Base-by-base conservation (phyloP, 92 coral and sea anemone species). In the Epizoanthus rinbou region DNA sequence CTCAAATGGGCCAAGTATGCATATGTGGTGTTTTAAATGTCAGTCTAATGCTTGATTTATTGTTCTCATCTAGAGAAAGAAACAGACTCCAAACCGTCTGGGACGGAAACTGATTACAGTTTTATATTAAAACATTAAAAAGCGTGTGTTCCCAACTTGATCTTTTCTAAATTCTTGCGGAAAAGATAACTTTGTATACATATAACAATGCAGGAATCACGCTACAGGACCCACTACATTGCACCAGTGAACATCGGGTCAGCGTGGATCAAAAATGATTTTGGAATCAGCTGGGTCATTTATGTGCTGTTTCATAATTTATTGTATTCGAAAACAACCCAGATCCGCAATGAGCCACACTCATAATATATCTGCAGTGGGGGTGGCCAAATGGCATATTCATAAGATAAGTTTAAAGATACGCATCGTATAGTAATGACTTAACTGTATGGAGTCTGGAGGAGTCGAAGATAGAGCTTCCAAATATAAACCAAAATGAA, bases 41-140 rank as follows among this genome's bases (percentile, higher is more conserved):
- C 21, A 37, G 54, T 17, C 41, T 8, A 75, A 73, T 35, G 16
- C 18, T 41, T 76, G n/a, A 6, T 31, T 39, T 63, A 60, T 74
- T 74, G 64, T 74, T 52, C 41, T 37, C 21, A 62, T 19, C 71
- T 37, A 18, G 70, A 57, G 41, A 60, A 60, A 69, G 25, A 60
- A 37, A 8, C 43, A 41, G 69, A 86, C 31, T 50, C 47, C 24
- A 83, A 37, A 67, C 74, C 76, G 57, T 68, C 64, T 33, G 53
- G 50, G 65, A 82, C 74, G 90, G 80, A 87, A 87, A 82, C 80
- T 23, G 82, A 63, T 79, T 13, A 33, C 57, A 79, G 35, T 59
- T 83, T 72, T 81, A 73, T 47, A 57, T 54, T 74, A 81, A 73
- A 53, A 22, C 53, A 39, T 14, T 57, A 31, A 52, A 87, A 86